A percentile compares a stretch with the other conserved stretches of the same genome.
phyloP scores from a whole-genome alignment of 2,888 invertebrate genomes.

The Acronicta psi region DNA sequence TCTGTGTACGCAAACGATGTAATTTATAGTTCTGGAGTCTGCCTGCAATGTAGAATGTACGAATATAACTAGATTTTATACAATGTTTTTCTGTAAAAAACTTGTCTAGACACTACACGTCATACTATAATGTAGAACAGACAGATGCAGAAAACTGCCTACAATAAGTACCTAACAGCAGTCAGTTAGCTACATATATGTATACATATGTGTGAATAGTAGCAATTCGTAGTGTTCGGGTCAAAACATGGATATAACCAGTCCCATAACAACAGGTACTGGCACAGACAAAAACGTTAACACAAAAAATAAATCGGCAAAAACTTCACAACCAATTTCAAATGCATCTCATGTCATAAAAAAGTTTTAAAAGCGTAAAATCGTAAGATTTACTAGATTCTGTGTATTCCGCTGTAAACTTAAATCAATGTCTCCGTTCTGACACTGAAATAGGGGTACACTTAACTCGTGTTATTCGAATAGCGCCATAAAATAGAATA shows the following conservation, averaged over 20 bases:
- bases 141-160: too few relatives aligned
- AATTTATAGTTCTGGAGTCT: slow-evolving; percentile 67
- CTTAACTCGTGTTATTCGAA: slow-evolving; percentile 57
- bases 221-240: background rate
- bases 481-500: slow-evolving; percentile 39
- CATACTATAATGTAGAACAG: too few relatives aligned
- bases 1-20: slow-evolving; percentile 59
- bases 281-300: slow-evolving; percentile 2
- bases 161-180: too few relatives aligned
- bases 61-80: slow-evolving; percentile 16
- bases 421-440: slow-evolving; percentile 56
- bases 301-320: background rate
- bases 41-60: slow-evolving; percentile 58
- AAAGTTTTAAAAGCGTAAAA: slow-evolving; percentile 17
- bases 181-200: too few relatives aligned
- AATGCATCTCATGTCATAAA: slow-evolving; percentile 39
- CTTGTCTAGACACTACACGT: too few relatives aligned
- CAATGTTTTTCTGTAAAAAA: too few relatives aligned
- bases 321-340: slow-evolving; percentile 35
- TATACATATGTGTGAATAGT: background rate
- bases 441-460: slow-evolving; percentile 38
- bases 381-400: slow-evolving; percentile 7
- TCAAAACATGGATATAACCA: slow-evolving; percentile 5
- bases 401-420: slow-evolving; percentile 17
- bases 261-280: slow-evolving; percentile 4